Conservation (phyloP, 2,888 invertebrate genomes). For the Drosophila paranaensis region DNA sequence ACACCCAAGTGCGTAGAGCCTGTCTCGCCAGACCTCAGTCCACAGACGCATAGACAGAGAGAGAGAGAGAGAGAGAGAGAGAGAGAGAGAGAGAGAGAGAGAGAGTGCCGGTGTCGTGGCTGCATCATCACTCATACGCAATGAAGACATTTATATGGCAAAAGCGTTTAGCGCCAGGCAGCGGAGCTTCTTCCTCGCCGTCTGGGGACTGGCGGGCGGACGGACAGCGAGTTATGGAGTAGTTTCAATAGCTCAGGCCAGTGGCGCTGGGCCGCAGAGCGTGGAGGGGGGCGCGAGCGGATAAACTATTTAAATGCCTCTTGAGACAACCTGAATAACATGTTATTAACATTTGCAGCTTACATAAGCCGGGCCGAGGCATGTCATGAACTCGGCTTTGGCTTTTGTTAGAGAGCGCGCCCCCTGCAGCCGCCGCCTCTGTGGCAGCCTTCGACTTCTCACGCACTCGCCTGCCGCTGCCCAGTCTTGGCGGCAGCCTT, state of each 20-base stretch:
- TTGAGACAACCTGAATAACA: background rate
- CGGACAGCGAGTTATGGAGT: constrained; percentile 36
- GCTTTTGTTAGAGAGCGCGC: background rate
- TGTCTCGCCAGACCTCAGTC: background rate
- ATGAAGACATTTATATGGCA: constrained; percentile 80
- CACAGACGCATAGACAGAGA: background rate
- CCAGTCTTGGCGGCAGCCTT: constrained; percentile 29
- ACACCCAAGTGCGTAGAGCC: constrained; percentile 75
- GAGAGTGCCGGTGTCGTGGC: constrained; percentile 8
- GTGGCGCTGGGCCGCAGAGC: constrained; percentile 3
- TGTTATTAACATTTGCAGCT: background rate
- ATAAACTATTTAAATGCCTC: background rate
- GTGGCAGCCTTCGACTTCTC: constrained; percentile 43
- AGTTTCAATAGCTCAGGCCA: constrained; percentile 31
- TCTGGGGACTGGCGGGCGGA: background rate
- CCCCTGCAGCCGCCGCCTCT: constrained; percentile 40
- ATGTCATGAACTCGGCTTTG: background rate
- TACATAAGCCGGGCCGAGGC: background rate
- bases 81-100: background rate
- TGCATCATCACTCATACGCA: constrained; percentile 79
- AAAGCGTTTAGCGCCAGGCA: constrained; percentile 72
- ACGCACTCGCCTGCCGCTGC: constrained; percentile 39
- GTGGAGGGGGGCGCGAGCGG: background rate
- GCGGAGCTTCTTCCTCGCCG: constrained; percentile 47
- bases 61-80: too few species aligned